These are phyloP conservation scores for Unio delphinus DNA, from an alignment of 2,888 invertebrate genomes.

Conservation along the genomic window DNA sequence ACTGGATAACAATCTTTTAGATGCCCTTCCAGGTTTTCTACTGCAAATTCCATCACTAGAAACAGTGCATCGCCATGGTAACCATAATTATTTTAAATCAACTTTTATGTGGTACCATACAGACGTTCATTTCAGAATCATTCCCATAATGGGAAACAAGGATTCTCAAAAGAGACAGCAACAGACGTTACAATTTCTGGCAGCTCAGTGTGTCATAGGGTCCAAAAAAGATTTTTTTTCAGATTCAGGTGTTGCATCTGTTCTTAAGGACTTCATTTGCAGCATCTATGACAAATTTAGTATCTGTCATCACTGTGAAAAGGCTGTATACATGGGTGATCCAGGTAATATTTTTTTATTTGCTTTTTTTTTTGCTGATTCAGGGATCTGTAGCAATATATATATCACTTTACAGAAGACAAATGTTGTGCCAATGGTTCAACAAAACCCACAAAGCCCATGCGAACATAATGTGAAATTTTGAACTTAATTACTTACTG, in stretches of 20 bases:
- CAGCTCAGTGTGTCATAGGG: constrained; percentile 70
- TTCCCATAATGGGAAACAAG: constrained; percentile 54
- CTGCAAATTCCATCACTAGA: constrained; percentile 70
- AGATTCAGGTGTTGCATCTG: constrained; percentile 65
- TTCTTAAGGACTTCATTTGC: constrained; percentile 71
- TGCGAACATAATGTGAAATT: no score
- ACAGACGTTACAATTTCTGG: constrained; percentile 66
- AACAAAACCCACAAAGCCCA: no score
- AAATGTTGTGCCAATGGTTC: no score
- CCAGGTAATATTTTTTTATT: constrained; percentile 56
- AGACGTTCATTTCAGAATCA: constrained; percentile 71
- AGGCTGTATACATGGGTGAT: constrained; percentile 55
- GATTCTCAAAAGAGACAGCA: constrained; percentile 32
- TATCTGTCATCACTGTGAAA: constrained; percentile 71
- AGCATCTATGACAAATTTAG: constrained; percentile 71
- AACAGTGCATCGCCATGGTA: constrained; percentile 74
- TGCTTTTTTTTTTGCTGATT: neutral
- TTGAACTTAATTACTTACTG: no score
- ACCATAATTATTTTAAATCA: constrained; percentile 74
- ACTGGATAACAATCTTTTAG: constrained; percentile 73
- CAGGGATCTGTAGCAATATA: no score
- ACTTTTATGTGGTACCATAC: constrained; percentile 75
- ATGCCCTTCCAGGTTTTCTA: constrained; percentile 73
- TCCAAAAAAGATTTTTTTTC: constrained; percentile 70
- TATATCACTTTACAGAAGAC: no score